These are phyloP conservation scores for Diorhabda carinulata DNA, from an alignment of 1,140 invertebrate species.

Conservation along the genomic window DNA sequence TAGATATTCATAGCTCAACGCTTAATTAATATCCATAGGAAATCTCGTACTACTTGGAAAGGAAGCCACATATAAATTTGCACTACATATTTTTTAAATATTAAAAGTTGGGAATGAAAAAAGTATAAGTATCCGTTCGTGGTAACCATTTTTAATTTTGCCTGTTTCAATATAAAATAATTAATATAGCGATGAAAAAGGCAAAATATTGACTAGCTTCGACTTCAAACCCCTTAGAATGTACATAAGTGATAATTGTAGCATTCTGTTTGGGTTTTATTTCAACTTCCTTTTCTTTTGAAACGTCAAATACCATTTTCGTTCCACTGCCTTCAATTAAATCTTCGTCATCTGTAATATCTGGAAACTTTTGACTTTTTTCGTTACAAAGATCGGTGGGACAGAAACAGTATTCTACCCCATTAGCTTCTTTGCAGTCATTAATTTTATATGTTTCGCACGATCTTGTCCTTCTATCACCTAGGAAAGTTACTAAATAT, in stretches of 20 bases:
- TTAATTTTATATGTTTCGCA: background rate
- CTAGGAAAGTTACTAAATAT: background rate
- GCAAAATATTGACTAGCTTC: background rate
- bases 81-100: background rate
- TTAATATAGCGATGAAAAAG: background rate
- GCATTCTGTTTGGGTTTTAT: background rate
- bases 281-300: background rate
- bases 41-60: background rate
- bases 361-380: background rate
- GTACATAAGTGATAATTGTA: background rate
- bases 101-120: background rate
- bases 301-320: background rate
- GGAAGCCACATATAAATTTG: background rate
- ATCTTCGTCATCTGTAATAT: slow-evolving; percentile 9
- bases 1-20: too few relatives aligned
- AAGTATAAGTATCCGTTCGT: background rate
- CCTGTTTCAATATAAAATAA: background rate
- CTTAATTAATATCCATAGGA: background rate
- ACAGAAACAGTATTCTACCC: slow-evolving; percentile 10
- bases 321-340: slow-evolving; percentile 8
- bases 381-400: slow-evolving; percentile 8
- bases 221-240: background rate
- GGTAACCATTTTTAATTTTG: background rate
- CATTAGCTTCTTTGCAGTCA: slow-evolving; percentile 5
- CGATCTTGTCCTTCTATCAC: background rate